These are phyloP conservation scores for Lepidonotus clava DNA, from an alignment of 2,888 invertebrate species.

Conservation along the genomic window DNA sequence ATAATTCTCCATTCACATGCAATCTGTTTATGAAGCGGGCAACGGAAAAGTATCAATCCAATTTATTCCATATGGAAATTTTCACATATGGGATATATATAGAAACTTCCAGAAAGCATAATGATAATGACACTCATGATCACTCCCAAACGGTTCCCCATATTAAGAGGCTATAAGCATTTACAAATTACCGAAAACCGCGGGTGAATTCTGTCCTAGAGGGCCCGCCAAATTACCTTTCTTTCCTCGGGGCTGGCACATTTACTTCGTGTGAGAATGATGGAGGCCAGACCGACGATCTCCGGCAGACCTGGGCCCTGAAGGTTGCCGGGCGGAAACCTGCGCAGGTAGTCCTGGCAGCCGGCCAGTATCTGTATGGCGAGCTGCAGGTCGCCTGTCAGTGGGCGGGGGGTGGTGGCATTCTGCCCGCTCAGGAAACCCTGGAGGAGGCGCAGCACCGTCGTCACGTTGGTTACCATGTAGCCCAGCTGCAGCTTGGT, in stretches of 20 bases:
- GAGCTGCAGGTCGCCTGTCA: slow-evolving; percentile 37
- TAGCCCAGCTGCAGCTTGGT: slow-evolving; percentile 47
- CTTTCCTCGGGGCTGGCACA: not conserved
- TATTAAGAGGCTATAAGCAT: too few relatives aligned
- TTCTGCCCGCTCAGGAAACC: not conserved
- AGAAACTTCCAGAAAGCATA: too few relatives aligned
- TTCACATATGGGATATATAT: too few relatives aligned
- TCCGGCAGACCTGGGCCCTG: not conserved
- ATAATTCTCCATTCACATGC: too few relatives aligned
- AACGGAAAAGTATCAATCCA: too few relatives aligned
- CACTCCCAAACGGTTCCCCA: too few relatives aligned
- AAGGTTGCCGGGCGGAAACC: not conserved
- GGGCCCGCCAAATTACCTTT: too few relatives aligned
- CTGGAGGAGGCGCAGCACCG: not conserved
- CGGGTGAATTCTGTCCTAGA: too few relatives aligned
- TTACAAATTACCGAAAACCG: too few relatives aligned
- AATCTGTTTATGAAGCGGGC: too few relatives aligned
- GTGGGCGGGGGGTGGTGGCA: not conserved
- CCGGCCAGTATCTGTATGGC: slow-evolving; percentile 19
- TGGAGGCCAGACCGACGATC: not conserved
- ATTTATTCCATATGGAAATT: too few relatives aligned
- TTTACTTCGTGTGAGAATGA: not conserved
- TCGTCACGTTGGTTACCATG: not conserved
- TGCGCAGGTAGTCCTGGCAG: slow-evolving; percentile 34
- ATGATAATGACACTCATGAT: too few relatives aligned